Percentiles rank a stretch among this genome's conserved stretches.
Evolutionary conservation across 2,113 vertebrate species (phyloP).

Genomic region (Atrichornis clamosus): DNA sequence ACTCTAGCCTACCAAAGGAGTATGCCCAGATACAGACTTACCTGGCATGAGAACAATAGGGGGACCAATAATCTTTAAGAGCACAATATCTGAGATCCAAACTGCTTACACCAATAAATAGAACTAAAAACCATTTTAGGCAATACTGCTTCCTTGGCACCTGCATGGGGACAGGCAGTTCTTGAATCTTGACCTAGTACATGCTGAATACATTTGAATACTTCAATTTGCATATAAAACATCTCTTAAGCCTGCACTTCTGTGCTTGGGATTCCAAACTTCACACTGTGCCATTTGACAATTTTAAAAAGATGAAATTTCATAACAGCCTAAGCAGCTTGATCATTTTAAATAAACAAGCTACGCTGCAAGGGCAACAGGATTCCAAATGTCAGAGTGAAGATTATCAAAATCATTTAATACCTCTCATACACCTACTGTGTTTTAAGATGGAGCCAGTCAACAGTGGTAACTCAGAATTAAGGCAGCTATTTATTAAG

Average conservation of each 20-base stretch:
- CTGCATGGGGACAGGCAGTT: neutral
- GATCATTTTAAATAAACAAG: neutral
- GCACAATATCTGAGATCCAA: accelerated
- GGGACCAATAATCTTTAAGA: neutral
- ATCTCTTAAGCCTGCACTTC: neutral
- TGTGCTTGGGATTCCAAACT: neutral
- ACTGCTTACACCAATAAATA: neutral
- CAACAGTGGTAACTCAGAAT: neutral
- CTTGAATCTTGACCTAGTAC: neutral
- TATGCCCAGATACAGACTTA: neutral
- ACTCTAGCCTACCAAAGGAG: neutral
- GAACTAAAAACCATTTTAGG: neutral
- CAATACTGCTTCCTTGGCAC: neutral
- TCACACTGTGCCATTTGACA: neutral
- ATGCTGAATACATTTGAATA: neutral
- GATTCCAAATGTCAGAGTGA: neutral
- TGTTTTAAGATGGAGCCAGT: neutral
- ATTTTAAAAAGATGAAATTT: neutral
- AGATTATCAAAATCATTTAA: neutral
- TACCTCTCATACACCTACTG: neutral
- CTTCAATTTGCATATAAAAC: neutral
- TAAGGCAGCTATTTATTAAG: neutral
- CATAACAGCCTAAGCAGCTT: neutral
- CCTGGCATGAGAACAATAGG: accelerated
- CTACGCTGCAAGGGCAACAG: neutral